These are phyloP conservation scores for Ginglymostoma cirratum DNA, from an alignment of 2,113 vertebrate species.

Conservation along the genomic window DNA sequence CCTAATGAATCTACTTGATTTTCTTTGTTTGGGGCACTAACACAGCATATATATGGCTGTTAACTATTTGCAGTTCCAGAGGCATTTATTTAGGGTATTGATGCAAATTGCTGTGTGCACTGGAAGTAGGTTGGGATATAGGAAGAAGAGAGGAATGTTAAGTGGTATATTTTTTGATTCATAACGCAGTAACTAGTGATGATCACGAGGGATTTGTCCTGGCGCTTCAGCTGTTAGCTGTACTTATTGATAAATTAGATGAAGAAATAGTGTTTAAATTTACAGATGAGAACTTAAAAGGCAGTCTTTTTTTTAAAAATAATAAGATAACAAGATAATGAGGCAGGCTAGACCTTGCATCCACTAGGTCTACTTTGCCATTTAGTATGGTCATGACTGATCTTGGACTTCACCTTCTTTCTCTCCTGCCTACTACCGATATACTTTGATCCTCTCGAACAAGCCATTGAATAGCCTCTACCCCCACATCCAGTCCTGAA, in stretches of 20 bases:
- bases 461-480: too few species aligned
- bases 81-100: background rate
- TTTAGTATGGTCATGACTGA: too few species aligned
- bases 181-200: background rate
- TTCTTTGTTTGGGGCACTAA: background rate
- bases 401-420: too few species aligned
- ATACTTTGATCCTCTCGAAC: too few species aligned
- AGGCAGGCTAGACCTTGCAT: too few species aligned
- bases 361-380: too few species aligned
- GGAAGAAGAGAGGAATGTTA: background rate
- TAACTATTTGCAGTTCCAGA: background rate
- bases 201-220: background rate
- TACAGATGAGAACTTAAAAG: background rate
- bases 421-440: too few species aligned
- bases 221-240: too few species aligned
- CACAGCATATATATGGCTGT: background rate
- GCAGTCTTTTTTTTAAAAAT: too few species aligned
- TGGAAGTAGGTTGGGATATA: background rate
- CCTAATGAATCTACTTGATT: background rate
- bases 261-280: background rate
- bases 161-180: background rate
- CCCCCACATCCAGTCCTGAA: too few species aligned
- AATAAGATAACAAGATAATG: too few species aligned
- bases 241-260: background rate
- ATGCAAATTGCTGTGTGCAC: background rate